A percentile compares a stretch with the other conserved stretches of the same genome.
phyloP scores from a whole-genome alignment of 2,888 invertebrate species.

The Drosophila parthenogenetica region DNA sequence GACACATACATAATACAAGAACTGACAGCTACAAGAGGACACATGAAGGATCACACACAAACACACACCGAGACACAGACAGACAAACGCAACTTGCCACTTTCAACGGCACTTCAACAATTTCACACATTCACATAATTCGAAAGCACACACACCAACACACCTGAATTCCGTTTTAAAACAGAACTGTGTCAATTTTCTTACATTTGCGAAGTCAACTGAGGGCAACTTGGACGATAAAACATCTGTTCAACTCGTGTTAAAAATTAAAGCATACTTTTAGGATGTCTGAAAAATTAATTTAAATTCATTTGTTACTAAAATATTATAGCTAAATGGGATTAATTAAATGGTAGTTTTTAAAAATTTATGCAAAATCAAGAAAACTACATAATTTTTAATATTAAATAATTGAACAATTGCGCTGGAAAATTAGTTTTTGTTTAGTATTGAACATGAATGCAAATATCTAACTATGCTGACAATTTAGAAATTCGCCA shows the following conservation, averaged over 20 bases:
- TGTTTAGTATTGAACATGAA: too few species aligned
- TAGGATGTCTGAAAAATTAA: background rate
- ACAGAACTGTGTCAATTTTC: slow-evolving; percentile 8
- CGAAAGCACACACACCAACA: slow-evolving; percentile 1
- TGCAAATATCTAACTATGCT: too few species aligned
- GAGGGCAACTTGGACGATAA: background rate
- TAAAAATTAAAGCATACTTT: slow-evolving; percentile 1
- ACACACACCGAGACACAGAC: slow-evolving; percentile 28
- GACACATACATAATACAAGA: slow-evolving; percentile 48
- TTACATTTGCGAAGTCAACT: slow-evolving; percentile 30
- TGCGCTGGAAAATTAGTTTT: too few species aligned
- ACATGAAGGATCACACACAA: slow-evolving; percentile 35
- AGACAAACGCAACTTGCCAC: slow-evolving; percentile 44
- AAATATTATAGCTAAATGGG: too few species aligned
- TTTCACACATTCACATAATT: slow-evolving; percentile 18
- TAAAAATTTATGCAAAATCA: too few species aligned
- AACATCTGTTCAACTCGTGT: background rate
- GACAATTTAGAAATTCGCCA: too few species aligned
- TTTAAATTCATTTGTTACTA: background rate
- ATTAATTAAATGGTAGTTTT: too few species aligned
- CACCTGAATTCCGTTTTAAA: background rate
- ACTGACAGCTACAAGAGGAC: slow-evolving; percentile 60
- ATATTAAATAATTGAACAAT: too few species aligned
- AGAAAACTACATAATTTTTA: too few species aligned
- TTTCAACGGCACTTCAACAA: slow-evolving; percentile 35